phyloP scores from a whole-genome alignment of 2,113 vertebrate genomes.

The Calidris pugnax region DNA sequence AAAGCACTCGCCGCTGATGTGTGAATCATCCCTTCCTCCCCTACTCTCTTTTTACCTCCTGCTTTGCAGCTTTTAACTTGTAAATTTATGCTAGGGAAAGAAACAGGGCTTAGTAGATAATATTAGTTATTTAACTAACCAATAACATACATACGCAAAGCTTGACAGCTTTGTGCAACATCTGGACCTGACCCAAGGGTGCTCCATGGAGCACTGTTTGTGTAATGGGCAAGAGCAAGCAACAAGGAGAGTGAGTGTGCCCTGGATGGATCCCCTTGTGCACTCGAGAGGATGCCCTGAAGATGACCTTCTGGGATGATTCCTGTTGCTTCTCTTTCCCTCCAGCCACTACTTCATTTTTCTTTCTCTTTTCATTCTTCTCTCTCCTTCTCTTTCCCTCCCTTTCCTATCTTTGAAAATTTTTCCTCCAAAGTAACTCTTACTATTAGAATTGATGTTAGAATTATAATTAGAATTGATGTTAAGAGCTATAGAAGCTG shows the following conservation, averaged over 20 bases:
- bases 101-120: not conserved
- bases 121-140: not conserved
- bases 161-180: not conserved
- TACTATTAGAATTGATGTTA: not conserved
- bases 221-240: not conserved
- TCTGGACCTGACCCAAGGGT: not conserved
- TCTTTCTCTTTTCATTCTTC: not conserved
- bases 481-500: not conserved
- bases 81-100: not conserved
- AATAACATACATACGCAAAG: fast-evolving
- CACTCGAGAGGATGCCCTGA: not conserved
- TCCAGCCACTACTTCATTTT: not conserved
- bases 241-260: fast-evolving
- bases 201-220: not conserved
- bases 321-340: not conserved
- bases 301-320: not conserved
- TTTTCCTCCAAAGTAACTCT: not conserved
- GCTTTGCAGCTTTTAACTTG: not conserved
- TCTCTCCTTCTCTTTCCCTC: not conserved
- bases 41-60: not conserved
- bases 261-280: not conserved
- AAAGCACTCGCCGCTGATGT: not conserved
- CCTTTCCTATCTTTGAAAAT: not conserved
- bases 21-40: not conserved
- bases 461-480: not conserved